Evolutionary conservation across 1,140 invertebrate genomes (phyloP), one percentile per base, ranked within the genome.

Genomic region (Euglossa dilemma): DNA sequence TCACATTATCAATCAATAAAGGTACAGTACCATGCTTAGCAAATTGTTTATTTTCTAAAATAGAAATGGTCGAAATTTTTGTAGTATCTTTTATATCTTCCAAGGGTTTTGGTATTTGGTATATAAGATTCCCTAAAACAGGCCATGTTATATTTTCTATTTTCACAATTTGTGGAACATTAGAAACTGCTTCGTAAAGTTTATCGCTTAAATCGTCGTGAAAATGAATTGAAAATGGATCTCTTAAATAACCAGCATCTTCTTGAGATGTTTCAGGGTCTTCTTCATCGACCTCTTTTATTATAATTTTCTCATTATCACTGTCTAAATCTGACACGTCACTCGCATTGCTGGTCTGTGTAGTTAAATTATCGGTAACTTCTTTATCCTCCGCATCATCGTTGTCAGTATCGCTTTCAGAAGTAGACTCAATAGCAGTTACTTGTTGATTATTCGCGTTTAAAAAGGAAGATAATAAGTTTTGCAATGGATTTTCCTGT

Each of bases 151-250:
- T 91, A 56, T 90, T 93, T 25, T 87, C 85, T 25, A 86, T 92
- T 83, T 95, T 91, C 16, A 91, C 84, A 59, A 88, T 90, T 18
- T 92, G 89, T 23, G 95, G 94, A 25, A 84, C 90, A 85, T 85
- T 94, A 63, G 95, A 95, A 0, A 97, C 87, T 9, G 93, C 92
- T 69, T 95, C 91, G 66, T 96, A 93, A 28, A 97, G 83, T 66
- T 95, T 94, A 85, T 96, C 95, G 84, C 94, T 93, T 63, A 97
- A 93, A 88, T 97, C 96, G 93, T 96, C 94, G 76, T 94, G 93
- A 3, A 97, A 89, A 92, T 97, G 96, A 90, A 95, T 94, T 18
- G 94, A 94, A 92, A 97, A 97, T 14, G 96, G 95, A 94, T 97
- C 96, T 83, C 81, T 88, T 88, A 94, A 88, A n/a, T 90, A 54